These are phyloP conservation scores for Nasonia longicornis DNA, from an alignment of 1,140 invertebrate genomes.

Conservation along the genomic window DNA sequence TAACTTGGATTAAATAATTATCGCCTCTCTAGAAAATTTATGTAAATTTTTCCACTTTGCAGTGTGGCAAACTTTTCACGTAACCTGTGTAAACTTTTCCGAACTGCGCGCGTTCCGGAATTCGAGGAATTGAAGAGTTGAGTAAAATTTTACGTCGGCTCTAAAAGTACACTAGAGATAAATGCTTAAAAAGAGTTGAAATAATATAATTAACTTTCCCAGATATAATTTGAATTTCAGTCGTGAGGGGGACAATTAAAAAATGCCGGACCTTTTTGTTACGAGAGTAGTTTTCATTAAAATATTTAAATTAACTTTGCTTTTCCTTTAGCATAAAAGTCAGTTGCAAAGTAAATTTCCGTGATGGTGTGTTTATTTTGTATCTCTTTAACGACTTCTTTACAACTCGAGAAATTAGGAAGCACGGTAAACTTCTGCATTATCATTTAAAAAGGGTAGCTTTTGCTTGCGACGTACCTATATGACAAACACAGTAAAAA, in stretches of 20 bases:
- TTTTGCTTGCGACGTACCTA: too few relatives aligned
- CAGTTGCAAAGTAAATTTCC: background rate
- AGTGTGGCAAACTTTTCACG: too few relatives aligned
- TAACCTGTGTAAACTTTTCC: background rate
- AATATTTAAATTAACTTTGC: background rate
- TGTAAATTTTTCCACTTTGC: too few relatives aligned
- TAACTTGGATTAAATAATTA: background rate
- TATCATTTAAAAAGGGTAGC: background rate
- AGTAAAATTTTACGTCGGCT: background rate
- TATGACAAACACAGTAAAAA: background rate
- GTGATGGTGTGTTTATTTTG: background rate
- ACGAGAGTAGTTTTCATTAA: background rate
- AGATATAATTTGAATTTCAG: background rate
- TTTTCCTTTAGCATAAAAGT: background rate
- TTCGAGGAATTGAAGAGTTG: background rate
- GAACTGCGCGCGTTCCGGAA: too few relatives aligned
- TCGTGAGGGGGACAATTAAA: background rate
- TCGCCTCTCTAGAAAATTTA: background rate
- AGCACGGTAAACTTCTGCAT: background rate
- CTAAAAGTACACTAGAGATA: background rate
- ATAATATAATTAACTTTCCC: background rate
- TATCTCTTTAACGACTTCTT: background rate
- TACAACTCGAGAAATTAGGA: conserved; percentile 3
- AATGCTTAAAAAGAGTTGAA: background rate
- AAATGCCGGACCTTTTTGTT: too few relatives aligned